Percentiles rank a stretch among this genome's conserved stretches.
Conservation (phyloP, 35 echinoderm and acorn worm genomes). For the Hemicentrotus pulcherrimus region DNA sequence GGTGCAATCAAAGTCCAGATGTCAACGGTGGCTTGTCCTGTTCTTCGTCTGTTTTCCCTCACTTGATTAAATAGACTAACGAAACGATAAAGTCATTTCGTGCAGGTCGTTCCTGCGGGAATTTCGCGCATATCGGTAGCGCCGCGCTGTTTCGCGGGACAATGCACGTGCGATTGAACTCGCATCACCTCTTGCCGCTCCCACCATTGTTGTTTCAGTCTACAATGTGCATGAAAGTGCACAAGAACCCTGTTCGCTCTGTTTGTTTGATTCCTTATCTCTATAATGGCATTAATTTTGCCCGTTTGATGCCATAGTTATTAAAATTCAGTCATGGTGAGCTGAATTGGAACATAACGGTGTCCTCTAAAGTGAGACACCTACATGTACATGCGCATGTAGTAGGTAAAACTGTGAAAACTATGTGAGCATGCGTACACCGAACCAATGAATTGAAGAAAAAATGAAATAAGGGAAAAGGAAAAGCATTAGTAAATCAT, state of each 20-base stretch:
- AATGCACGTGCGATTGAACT: neutral
- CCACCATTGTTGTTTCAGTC: neutral
- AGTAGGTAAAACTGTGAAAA: too few species aligned
- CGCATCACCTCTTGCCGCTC: neutral
- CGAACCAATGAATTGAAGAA: too few species aligned
- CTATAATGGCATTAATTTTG: conserved; percentile 12
- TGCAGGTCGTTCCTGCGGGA: conserved; percentile 17
- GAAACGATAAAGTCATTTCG: neutral
- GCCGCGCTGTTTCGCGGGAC: neutral
- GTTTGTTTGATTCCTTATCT: conserved; percentile 13
- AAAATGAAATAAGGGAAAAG: too few species aligned
- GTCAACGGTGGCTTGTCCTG: conserved; percentile 6
- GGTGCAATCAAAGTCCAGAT: conserved; percentile 45
- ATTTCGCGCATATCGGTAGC: neutral
- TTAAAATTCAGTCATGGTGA: neutral
- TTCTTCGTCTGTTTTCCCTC: neutral
- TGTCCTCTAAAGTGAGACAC: neutral
- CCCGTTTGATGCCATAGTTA: neutral
- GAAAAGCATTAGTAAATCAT: too few species aligned
- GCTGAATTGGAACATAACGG: neutral
- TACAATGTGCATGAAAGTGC: neutral
- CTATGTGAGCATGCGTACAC: too few species aligned
- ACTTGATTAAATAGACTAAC: conserved; percentile 42
- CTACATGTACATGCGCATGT: neutral
- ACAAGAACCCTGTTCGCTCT: neutral